Base-by-base conservation (phyloP, 2,113 vertebrate species). In the Cairina moschata region DNA sequence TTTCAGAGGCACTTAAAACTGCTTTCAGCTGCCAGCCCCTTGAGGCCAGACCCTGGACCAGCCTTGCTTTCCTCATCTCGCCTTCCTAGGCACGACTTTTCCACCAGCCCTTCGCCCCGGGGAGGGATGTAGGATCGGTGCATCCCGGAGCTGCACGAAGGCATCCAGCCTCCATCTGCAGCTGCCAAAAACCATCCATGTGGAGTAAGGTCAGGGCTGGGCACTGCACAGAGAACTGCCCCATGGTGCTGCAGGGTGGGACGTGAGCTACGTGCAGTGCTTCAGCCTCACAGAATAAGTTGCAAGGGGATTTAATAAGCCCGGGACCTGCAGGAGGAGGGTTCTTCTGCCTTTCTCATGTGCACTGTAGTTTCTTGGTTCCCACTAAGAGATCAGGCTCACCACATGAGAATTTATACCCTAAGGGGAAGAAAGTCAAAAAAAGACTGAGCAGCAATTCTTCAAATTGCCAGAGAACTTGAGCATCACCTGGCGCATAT, bases 1-100 rank as follows among this genome's bases (percentile, higher is more conserved):
- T 68, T 59, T 63, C n/a, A 40, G 32, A 56, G n/a, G 40, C 32
- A 26, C 22, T 82, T 67, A 79, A 42, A 8, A 17, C 29, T 31
- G 9, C 31, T 50, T 79, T 21, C 71, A 73, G 52, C 23, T 63
- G 23, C 66, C 85, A 91, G 58, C 42, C 40, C 4, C 21, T 13
- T 1, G 4, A 23, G 32, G 67, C 55, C 8, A 13, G 56, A 59
- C 20, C 26, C 54, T 2, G 6, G 23, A 23, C 9, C 3, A 0
- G 10, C 22, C 48, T n/a, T 26, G 26, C 11, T 77, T 77, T 68
- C 34, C 25, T 22, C 54, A 42, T 31, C 36, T 87, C 20, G 73
- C 54, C n/a, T 69, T 55, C 71, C 60, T 56, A 17, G 4, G 4
- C 14, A 9, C 0, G 2, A 26, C 22, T 65, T 76, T 83, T 80